phyloP scores from a whole-genome alignment of 2,113 vertebrate genomes.

The Falco punctatus region DNA sequence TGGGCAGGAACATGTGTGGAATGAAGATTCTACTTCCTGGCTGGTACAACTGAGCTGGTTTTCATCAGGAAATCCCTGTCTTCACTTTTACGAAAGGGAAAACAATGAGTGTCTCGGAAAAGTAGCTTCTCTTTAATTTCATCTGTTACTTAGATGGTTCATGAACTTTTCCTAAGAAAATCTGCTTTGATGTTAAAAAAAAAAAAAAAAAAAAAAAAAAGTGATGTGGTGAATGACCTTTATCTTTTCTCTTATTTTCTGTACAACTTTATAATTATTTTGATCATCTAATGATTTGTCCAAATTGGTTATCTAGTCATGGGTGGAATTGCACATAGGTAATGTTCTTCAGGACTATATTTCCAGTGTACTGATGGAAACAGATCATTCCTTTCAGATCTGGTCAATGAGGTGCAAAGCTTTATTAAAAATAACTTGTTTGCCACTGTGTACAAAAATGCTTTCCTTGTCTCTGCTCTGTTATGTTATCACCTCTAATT shows the following conservation, averaged over 20 bases:
- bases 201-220: not conserved
- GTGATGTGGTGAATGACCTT: rapidly evolving
- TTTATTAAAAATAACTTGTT: not conserved
- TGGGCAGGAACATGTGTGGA: not conserved
- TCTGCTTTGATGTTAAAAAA: not conserved
- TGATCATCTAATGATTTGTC: not conserved
- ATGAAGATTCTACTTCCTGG: not conserved
- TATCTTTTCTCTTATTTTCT: not conserved
- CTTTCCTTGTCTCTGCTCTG: not conserved
- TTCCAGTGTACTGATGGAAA: not conserved
- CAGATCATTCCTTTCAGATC: not conserved
- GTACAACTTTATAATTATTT: not conserved
- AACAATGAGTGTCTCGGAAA: not conserved
- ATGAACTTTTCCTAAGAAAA: not conserved
- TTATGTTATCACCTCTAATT: not conserved
- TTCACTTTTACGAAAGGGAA: not conserved
- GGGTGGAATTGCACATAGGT: not conserved
- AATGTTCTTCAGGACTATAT: not conserved
- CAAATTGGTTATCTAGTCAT: not conserved
- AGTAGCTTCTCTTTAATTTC: not conserved
- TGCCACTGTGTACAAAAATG: not conserved
- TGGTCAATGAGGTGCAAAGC: not conserved
- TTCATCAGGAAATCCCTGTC: not conserved
- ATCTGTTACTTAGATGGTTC: not conserved
- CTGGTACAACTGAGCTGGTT: not conserved